phyloP scores from a whole-genome alignment of 2,113 vertebrate species.

The Chaetops frenatus region DNA sequence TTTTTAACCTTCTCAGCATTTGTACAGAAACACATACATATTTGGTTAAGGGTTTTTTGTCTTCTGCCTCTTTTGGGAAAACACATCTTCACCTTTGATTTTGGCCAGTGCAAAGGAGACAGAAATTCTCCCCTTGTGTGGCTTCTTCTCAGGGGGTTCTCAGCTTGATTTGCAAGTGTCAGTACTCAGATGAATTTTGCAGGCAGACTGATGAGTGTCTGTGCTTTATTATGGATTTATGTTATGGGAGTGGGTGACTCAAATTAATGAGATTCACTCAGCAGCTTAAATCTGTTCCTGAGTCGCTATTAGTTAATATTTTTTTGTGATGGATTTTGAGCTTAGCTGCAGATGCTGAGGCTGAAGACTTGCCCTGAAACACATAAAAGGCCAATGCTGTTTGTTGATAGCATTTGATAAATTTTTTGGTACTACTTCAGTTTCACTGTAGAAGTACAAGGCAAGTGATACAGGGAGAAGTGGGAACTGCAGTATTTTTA shows the following conservation, averaged over 20 bases:
- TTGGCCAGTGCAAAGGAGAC: neutral
- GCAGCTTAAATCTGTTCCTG: neutral
- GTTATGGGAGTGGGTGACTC: neutral
- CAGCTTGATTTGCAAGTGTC: neutral
- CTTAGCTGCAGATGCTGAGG: neutral
- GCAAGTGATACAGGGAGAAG: neutral
- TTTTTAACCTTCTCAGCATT: neutral
- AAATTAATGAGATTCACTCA: neutral
- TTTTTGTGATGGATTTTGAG: neutral
- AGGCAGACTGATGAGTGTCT: neutral
- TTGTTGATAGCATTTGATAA: neutral
- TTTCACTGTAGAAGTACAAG: neutral
- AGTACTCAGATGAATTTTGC: neutral
- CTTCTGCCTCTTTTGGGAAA: neutral
- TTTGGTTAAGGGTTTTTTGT: neutral
- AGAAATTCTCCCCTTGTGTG: accelerated
- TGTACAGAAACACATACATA: neutral
- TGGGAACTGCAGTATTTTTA: neutral
- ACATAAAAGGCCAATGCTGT: accelerated
- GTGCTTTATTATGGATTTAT: neutral
- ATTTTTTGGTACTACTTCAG: neutral
- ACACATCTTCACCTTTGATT: neutral
- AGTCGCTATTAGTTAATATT: neutral
- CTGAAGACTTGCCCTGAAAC: neutral
- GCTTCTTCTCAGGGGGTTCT: neutral